Evolutionary conservation across 2,797 vertebrate genomes (phyloP).

Genomic region (Lithobates sylvaticus): DNA sequence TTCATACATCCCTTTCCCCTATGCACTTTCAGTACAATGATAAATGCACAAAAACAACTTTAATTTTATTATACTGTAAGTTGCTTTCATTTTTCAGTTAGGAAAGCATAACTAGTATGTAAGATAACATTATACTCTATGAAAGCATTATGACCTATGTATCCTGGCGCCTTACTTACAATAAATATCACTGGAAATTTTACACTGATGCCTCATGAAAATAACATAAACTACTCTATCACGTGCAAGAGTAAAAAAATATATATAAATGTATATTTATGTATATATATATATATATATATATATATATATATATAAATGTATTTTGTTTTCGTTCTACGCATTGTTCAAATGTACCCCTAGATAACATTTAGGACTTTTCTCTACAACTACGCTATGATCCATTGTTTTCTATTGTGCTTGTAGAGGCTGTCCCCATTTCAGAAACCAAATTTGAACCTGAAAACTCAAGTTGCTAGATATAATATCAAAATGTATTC

Average conservation of each 20-base stretch:
- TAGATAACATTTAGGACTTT: not conserved
- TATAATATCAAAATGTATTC: slow-evolving; percentile 38
- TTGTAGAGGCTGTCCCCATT: not conserved
- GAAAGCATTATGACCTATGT: no score
- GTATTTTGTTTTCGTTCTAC: not conserved
- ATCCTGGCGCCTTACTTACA: no score
- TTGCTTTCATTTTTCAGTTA: no score
- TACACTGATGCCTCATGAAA: no score
- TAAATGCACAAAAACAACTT: no score
- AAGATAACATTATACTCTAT: no score
- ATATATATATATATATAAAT: not conserved
- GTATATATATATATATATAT: no score
- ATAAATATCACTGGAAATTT: no score
- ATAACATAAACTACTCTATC: not conserved
- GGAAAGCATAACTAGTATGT: no score
- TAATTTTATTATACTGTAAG: no score
- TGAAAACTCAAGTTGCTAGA: slow-evolving; percentile 37
- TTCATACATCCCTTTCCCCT: no score
- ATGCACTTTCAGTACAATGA: no score
- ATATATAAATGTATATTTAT: not conserved
- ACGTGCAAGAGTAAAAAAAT: not conserved
- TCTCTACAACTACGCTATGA: not conserved
- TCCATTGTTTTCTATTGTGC: not conserved
- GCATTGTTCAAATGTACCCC: not conserved
- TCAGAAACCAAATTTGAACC: slow-evolving; percentile 24